These are phyloP conservation scores for Sussaba pulchella DNA, from an alignment of 2,888 invertebrate species.

Conservation along the genomic window DNA sequence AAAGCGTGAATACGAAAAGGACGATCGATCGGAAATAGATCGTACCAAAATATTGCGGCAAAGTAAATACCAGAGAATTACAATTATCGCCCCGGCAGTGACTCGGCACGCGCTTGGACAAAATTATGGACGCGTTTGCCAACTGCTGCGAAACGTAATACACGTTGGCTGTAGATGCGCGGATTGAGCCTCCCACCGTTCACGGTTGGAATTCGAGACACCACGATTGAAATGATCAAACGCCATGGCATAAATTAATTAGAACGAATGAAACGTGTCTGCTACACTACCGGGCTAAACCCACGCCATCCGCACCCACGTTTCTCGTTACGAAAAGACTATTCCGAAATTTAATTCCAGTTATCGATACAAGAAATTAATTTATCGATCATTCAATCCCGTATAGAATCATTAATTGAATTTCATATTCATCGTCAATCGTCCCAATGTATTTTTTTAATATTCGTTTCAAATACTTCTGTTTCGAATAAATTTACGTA, in stretches of 20 bases:
- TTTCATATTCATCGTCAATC: no score
- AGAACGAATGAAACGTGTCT: conserved; percentile 27
- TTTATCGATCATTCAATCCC: no score
- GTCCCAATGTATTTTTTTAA: no score
- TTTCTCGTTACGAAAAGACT: no score
- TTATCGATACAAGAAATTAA: no score
- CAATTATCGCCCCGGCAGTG: no score
- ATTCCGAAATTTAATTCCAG: no score
- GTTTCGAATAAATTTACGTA: no score
- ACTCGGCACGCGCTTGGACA: conserved; percentile 1
- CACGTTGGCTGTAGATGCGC: not conserved
- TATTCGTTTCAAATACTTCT: no score
- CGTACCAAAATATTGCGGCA: not conserved
- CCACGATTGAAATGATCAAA: not conserved
- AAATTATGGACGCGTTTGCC: conserved; percentile 10
- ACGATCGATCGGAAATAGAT: not conserved
- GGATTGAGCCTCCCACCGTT: conserved; percentile 8
- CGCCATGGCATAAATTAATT: conserved; percentile 30
- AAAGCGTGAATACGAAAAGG: not conserved
- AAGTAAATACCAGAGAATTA: not conserved
- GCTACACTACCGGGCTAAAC: conserved; percentile 5
- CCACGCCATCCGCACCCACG: not conserved
- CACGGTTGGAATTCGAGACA: conserved; percentile 25
- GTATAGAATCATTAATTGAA: no score
- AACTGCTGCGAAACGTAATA: not conserved